Evolutionary conservation across 2,113 vertebrate genomes (phyloP), one percentile per base, ranked within the genome.

Genomic region (Austrofundulus limnaeus): DNA sequence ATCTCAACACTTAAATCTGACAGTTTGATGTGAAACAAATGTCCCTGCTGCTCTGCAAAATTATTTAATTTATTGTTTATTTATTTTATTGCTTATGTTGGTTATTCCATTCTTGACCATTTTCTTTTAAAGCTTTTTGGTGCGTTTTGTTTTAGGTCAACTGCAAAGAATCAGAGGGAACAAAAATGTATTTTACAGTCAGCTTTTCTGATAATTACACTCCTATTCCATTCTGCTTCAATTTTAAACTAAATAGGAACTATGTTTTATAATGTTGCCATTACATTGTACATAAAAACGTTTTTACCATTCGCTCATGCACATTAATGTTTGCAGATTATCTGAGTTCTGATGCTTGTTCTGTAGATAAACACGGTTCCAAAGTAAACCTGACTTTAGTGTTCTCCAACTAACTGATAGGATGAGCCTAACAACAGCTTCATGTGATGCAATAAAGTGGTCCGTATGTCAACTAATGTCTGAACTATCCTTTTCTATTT

Each of bases 41-140:
- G 37, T 48, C 41, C 19, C 46, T 52, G 39, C 64, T 42, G 50
- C 65, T 68, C 23, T 52, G 24, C 43, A 17, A 70, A 2, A 9
- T 56, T 75, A 62, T 84, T 84, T 88, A 74, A 88, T 84, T 89
- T 89, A 88, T 84, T 89, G 68, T 83, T 59, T 78, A 87, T 87
- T 88, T 88, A 85, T 87, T 88, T 81, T 56, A 42, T 69, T 72
- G 66, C 60, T 49, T 45, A 72, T 73, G 45, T 77, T 66, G 55
- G 49, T 62, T 65, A 37, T 60, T n/a, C n/a, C n/a, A n/a, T n/a
- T n/a, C n/a, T n/a, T n/a, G n/a, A n/a, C n/a, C n/a, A n/a, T n/a
- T n/a, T n/a, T n/a, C n/a, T n/a, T n/a, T n/a, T n/a, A n/a, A n/a
- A n/a, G n/a, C n/a, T 2, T 17, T 71, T 28, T 42, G 13, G 52